Evolutionary conservation across 2,888 invertebrate species (phyloP), one percentile per base, ranked within the genome.

Genomic region (Tortricodes alternella): DNA sequence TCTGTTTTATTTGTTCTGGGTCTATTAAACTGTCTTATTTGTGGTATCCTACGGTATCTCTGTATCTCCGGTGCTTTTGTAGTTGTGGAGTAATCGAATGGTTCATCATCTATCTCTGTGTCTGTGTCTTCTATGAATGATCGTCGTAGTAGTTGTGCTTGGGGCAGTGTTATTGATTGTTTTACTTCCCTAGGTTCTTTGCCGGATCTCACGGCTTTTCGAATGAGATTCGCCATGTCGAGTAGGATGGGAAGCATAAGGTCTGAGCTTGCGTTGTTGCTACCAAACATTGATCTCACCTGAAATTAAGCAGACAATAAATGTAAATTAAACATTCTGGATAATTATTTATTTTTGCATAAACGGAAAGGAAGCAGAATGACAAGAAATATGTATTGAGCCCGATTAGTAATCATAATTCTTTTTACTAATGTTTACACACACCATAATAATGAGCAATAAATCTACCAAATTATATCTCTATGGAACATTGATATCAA

Each of bases 181-280:
- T 64, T 76, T 53, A 80, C 81, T 73, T 85, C 86, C 62, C 83
- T 74, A 1, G 69, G 70, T 57, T 83, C 81, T 65, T 86, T 85
- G 60, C 81, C 79, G 27, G 88, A 74, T 53, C 84, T 80, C 24
- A 92, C 87, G 0, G 92, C 90, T 41, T 81, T 89, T 53, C 92
- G 86, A 46, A 94, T 91, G 56, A 94, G 84, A 72, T 93, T 93
- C 0, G 94, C 94, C 74, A 94, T 92, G 74, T 94, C 94, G 64
- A 92, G 86, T 57, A 93, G 90, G 60, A 93, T 92, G 7, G 94
- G 94, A 52, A 94, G 76, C 84, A 93, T 89, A 21, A 94, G 78
- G 50, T 92, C 91, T 61, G 92, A 81, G 11, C 88, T 87, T 1
- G 90, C 82, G 70, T 93, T 93, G 59, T 85, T 83, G 67, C 91